A percentile compares a stretch with the other conserved stretches of the same genome.
phyloP scores from a whole-genome alignment of 2,888 invertebrate species.

The Cryptus armator region DNA sequence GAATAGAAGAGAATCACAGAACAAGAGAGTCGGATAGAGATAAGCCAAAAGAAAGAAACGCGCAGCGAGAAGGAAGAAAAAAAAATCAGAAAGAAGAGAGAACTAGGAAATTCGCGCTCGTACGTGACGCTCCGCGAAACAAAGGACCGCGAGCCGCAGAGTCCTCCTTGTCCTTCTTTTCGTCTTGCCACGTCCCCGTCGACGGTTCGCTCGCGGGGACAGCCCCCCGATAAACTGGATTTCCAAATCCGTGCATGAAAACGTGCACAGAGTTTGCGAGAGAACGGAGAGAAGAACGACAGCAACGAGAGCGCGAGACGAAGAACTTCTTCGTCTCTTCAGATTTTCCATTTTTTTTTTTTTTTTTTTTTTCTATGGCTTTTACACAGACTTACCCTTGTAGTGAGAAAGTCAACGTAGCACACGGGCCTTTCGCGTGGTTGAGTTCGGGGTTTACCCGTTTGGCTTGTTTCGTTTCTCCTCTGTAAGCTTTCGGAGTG shows the following conservation, averaged over 20 bases:
- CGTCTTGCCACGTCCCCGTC: slow-evolving; percentile 55
- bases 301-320: slow-evolving; percentile 15
- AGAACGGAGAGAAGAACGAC: slow-evolving; percentile 46
- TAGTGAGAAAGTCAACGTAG: slow-evolving; percentile 5
- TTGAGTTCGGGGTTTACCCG: slow-evolving; percentile 4
- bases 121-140: slow-evolving; percentile 63
- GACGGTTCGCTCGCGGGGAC: slow-evolving; percentile 61
- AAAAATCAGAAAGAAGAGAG: slow-evolving; percentile 4
- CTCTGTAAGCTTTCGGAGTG: background rate
- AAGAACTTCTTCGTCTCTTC: slow-evolving; percentile 35
- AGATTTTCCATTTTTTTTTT: background rate
- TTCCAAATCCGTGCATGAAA: slow-evolving; percentile 73
- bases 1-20: slow-evolving; percentile 19
- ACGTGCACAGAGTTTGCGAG: slow-evolving; percentile 74
- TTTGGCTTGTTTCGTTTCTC: background rate
- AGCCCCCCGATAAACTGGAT: slow-evolving; percentile 73
- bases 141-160: slow-evolving; percentile 42
- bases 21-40: slow-evolving; percentile 4
- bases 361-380: slow-evolving; percentile 15
- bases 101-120: slow-evolving; percentile 58
- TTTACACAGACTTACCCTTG: background rate
- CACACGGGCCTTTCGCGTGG: slow-evolving; percentile 13
- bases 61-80: slow-evolving; percentile 11
- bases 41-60: slow-evolving; percentile 19
- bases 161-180: slow-evolving; percentile 54